Evolutionary conservation across 1,140 invertebrate species (phyloP), one percentile per base, ranked within the genome.

Genomic region (Zaprionus camerounensis): DNA sequence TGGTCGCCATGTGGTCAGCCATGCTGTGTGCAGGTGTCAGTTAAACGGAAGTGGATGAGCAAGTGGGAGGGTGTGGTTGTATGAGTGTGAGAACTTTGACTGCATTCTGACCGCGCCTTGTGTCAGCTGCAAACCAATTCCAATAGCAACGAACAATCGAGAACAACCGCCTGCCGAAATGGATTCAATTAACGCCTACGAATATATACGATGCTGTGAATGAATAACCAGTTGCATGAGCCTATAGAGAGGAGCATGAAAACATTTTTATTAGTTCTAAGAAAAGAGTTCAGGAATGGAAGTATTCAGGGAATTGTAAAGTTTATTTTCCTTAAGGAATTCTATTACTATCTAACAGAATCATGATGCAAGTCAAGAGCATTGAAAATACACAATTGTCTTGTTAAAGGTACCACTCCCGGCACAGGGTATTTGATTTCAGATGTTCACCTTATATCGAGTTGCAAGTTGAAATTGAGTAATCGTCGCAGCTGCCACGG

Each of bases 1-100:
- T 65, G 62, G 49, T 65, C 49, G 31, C 63, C 11, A 5, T 64
- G 51, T 71, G 69, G 61, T 65, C 20, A 22, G 41, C 68, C 59
- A 34, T n/a, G n/a, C 26, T 36, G 41, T 41, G 58, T 53, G 34
- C 38, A 31, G 51, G 69, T 64, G 49, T 53, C 49, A 62, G 24
- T 49, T 24, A 5, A 24, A 20, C 46, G 46, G 20, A 51, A 24
- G 11, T 22, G 9, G 20, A 12, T 31, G 38, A 24, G 59, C 13
- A 15, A 9, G 1, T 49, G 65, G 34, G 31, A n/a, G 2, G 34
- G 22, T 64, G 59, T 28, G 34, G 28, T 3, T 24, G 38, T 17
- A 26, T n/a, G 61, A 12, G 9, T 46, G 26, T 56, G 46, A 6
- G 24, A 51, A 24, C 46, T 24, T 20, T 51, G 46, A 20, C 46